Evolutionary conservation across 2,113 vertebrate species (phyloP).

Genomic region (Bothrops jararaca): DNA sequence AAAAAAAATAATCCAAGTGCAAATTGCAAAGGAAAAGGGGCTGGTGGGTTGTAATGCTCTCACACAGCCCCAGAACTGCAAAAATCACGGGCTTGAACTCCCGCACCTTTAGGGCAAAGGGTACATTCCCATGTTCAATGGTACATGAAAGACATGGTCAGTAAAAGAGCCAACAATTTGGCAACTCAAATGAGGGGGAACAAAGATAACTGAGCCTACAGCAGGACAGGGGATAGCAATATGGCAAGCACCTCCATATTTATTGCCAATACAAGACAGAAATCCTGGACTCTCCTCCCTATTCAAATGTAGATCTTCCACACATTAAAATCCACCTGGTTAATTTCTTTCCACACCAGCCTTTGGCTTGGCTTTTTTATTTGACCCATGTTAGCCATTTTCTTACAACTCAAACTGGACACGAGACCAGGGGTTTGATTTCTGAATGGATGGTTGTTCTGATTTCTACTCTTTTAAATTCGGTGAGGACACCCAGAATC

Average conservation of each 20-base stretch:
- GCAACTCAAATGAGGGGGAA: not conserved
- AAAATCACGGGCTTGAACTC: not conserved
- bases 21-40: not conserved
- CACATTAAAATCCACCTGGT: not conserved
- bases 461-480: not conserved
- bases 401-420: not conserved
- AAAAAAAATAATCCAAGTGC: not conserved
- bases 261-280: not conserved
- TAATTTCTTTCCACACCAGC: not conserved
- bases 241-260: not conserved
- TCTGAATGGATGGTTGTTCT: not conserved
- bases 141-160: not conserved
- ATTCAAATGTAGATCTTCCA: not conserved
- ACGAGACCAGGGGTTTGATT: not conserved
- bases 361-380: not conserved
- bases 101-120: not conserved
- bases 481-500: not conserved
- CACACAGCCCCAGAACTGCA: not conserved
- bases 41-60: no score
- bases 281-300: not conserved
- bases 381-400: not conserved
- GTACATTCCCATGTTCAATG: not conserved
- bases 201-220: not conserved
- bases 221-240: not conserved
- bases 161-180: no score